Evolutionary conservation across 2,888 invertebrate genomes (phyloP).

Genomic region (Dioctria rufipes): DNA sequence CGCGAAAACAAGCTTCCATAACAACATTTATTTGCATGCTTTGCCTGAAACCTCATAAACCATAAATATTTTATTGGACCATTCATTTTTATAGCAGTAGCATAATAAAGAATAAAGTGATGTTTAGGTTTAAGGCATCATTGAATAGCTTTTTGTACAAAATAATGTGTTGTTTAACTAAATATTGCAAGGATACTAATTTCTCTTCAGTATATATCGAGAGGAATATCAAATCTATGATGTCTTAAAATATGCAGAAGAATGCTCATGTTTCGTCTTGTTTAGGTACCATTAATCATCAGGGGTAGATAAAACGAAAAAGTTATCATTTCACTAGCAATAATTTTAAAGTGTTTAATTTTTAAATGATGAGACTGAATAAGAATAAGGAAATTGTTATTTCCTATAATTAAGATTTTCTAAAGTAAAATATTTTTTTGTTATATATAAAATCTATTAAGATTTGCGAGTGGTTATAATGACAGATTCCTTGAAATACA

Average conservation of each 20-base stretch:
- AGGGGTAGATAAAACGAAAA: not conserved
- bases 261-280: not conserved
- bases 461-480: not conserved
- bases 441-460: not conserved
- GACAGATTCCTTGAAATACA: conserved; percentile 15
- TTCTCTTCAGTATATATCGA: not conserved
- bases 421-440: not conserved
- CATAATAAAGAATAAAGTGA: conserved; percentile 19
- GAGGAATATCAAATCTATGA: not conserved
- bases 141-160: not conserved
- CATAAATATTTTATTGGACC: conserved; percentile 24
- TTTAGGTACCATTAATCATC: conserved; percentile 13
- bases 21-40: not conserved
- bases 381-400: not conserved
- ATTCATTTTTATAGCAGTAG: not conserved
- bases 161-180: not conserved
- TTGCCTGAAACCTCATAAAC: not conserved
- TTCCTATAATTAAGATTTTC: conserved; percentile 17
- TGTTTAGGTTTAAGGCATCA: not conserved
- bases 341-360: not conserved
- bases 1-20: too few species aligned
- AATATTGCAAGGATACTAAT: not conserved
- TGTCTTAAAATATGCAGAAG: not conserved
- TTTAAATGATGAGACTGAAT: not conserved
- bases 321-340: conserved; percentile 17